phyloP scores from a whole-genome alignment of 2,797 vertebrate genomes.

The Falco naumanni region DNA sequence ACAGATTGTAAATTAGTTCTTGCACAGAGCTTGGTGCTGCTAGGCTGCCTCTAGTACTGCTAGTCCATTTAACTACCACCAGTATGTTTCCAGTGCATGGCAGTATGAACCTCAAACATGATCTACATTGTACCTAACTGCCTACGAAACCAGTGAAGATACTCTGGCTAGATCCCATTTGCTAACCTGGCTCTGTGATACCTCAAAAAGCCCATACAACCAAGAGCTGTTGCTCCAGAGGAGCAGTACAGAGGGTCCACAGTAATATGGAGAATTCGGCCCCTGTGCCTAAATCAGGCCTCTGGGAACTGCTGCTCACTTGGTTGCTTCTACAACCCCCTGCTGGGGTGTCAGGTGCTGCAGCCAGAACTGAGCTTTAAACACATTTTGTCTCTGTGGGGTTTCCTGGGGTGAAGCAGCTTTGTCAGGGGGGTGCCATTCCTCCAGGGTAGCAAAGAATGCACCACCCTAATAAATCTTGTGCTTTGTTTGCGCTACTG shows the following conservation, averaged over 20 bases:
- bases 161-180: background rate
- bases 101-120: background rate
- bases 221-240: background rate
- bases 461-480: slow-evolving; percentile 30
- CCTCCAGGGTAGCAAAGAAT: slow-evolving; percentile 26
- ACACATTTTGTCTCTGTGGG: background rate
- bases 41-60: background rate
- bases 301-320: slow-evolving; percentile 27
- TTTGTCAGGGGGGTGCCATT: slow-evolving; percentile 25
- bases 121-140: background rate
- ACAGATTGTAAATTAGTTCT: background rate
- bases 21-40: background rate
- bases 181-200: background rate
- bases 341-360: slow-evolving; percentile 53
- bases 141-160: background rate
- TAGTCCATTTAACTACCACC: background rate
- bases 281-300: background rate
- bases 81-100: background rate
- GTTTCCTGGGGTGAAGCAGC: background rate
- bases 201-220: background rate
- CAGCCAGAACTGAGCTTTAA: slow-evolving; percentile 33
- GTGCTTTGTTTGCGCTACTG: slow-evolving; percentile 39
- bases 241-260: background rate
- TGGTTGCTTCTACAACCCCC: slow-evolving; percentile 21
- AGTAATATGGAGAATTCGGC: background rate